Base-by-base conservation (phyloP, 2,888 invertebrate species). In the Trimorus sp. region DNA sequence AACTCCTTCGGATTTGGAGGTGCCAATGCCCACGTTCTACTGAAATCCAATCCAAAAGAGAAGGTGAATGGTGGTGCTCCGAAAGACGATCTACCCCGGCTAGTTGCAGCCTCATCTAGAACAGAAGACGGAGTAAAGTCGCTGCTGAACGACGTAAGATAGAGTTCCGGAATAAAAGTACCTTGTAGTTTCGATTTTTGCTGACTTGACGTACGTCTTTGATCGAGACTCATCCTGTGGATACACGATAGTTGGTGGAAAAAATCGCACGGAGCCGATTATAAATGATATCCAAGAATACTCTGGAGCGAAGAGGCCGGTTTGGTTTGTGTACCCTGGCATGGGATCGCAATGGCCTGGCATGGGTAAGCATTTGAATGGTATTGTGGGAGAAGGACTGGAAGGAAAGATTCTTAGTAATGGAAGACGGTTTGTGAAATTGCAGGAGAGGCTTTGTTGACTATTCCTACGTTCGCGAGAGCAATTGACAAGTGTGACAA, bases 1-100 rank as follows among this genome's bases (percentile, higher is more conserved):
- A 98, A 97, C 92, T 97, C 97, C 9, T 98, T 98, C 90, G 98
- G 98, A 0, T 98, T 98, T 89, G 98, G 98, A 38, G 98, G 98
- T 0, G 96, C 96, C 4, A 98, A 97, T 88, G 95, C 95, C 59
- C 96, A 97, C 87, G 93, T 94, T 38, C 89, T 96, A 53, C 89
- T 96, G 8, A 94, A 94, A 89, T 94, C 95, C 59, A 92, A 94
- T 73, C 88, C 92, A 0, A 94, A 94, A 82, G 93, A 88, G 40
- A 96, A 95, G 92, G 91, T 93, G 0, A 95, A 95, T 89, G 92
- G 93, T 0, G 94, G 94, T 12, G 87, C 93, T 12, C 95, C 96
- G 0, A 87, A 89, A 0, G 96, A 96, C 85, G 93, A 94, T 85
- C 89, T 96, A 0, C 96, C 96, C 0, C 94, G 97, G 68, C 91